Evolutionary conservation across 1,140 invertebrate genomes (phyloP).

Genomic region (Parapsyche elsis): DNA sequence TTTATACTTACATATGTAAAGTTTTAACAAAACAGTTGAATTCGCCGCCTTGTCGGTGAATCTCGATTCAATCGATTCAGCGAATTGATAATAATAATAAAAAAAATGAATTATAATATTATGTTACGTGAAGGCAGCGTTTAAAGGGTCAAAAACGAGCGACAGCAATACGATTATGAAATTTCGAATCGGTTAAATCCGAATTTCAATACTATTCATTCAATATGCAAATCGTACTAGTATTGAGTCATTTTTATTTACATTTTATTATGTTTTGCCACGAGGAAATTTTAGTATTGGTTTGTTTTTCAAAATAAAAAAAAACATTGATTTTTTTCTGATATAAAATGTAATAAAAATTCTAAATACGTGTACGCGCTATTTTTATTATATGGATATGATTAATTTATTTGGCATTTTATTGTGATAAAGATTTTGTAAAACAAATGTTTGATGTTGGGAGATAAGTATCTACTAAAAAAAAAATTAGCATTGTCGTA

Average conservation of each 20-base stretch:
- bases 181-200: neutral
- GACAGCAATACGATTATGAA: neutral
- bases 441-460: too few relatives aligned
- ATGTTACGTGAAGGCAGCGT: slow-evolving; percentile 19
- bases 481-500: too few relatives aligned
- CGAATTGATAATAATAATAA: neutral
- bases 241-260: neutral
- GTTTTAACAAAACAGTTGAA: neutral
- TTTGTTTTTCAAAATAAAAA: too few relatives aligned
- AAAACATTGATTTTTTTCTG: too few relatives aligned
- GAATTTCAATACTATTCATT: neutral
- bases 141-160: slow-evolving; percentile 11
- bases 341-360: too few relatives aligned
- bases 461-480: too few relatives aligned
- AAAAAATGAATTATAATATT: neutral
- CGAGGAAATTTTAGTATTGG: too few relatives aligned
- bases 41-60: neutral
- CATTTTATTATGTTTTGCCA: neutral
- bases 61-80: neutral
- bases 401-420: too few relatives aligned
- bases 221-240: neutral
- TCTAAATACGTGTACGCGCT: too few relatives aligned
- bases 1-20: neutral
- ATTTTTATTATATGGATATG: too few relatives aligned
- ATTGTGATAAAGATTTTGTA: too few relatives aligned